Evolutionary conservation across 2,113 vertebrate genomes (phyloP).

Genomic region (Rhinichthys klamathensis): DNA sequence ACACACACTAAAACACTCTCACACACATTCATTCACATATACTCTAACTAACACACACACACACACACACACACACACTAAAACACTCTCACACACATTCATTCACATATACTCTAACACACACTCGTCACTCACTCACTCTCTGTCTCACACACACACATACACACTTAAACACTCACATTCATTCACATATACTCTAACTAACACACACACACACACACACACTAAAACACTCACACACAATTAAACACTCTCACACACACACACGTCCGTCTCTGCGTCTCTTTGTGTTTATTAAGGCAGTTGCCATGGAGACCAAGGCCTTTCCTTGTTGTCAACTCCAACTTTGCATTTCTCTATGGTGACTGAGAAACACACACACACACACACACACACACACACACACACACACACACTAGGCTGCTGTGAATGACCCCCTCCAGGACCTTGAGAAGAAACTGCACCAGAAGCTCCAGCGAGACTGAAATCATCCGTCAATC

Average conservation of each 20-base stretch:
- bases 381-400: background rate
- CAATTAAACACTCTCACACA: too few relatives aligned
- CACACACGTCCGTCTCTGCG: background rate
- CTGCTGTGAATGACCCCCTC: too few relatives aligned
- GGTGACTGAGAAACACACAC: conserved; percentile 47
- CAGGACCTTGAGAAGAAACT: too few relatives aligned
- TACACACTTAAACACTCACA: background rate
- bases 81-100: background rate
- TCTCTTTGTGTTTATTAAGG: conserved; percentile 52
- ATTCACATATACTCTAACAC: background rate
- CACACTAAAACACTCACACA: background rate
- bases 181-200: too few relatives aligned
- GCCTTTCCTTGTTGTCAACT: conserved; percentile 64
- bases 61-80: too few relatives aligned
- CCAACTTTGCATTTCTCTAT: conserved; percentile 52
- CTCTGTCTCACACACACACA: background rate
- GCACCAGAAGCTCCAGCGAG: too few relatives aligned
- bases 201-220: too few relatives aligned
- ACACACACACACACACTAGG: background rate
- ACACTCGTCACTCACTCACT: too few relatives aligned
- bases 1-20: too few relatives aligned
- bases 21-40: too few relatives aligned
- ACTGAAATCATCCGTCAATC: too few relatives aligned
- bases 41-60: too few relatives aligned
- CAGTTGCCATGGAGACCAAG: conserved; percentile 76